Evolutionary conservation across 2,113 vertebrate species (phyloP), one percentile per base, ranked within the genome.

Genomic region (Gymnocephalus cernua): DNA sequence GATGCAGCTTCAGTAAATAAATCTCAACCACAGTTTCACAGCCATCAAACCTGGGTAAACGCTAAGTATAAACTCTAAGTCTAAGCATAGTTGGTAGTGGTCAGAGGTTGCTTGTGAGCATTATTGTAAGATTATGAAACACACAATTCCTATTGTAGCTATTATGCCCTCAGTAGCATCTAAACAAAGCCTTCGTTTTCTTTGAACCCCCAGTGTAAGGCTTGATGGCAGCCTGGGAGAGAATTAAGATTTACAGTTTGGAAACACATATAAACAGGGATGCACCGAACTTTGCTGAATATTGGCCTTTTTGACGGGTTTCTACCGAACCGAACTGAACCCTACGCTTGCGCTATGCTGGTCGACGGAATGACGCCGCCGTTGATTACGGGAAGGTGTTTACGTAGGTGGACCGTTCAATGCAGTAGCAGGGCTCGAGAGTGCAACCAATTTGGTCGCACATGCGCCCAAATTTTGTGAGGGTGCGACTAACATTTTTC

Each of bases 1-100:
- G 32, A 79, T 59, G 67, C 23, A 71, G 45, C 38, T 70, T 71
- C 21, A 45, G 51, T 21, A 41, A 65, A 70, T 18, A 27, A 41
- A 53, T 10, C 15, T 32, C 38, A 57, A 64, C 27, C 25, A 70
- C 63, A 68, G 19, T 66, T 70, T 18, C 19, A 44, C 10, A 48
- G 11, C 38, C 12, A 68, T 57, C 14, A 67, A 15, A 29, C 35
- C 35, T 23, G 61, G 9, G 58, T 35, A 35, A 32, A 35, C 58
- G 15, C 23, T 35, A 11, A 61, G 18, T 35, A 35, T 35, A 5
- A n/a, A n/a, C 56, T 16, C 7, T 8, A 18, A 64, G 5, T 54
- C 47, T 19, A 27, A 54, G 32, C 11, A 27, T 9, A n/a, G 8
- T 13, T 53, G 21, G 10, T 21, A 13, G 6, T n/a, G 10, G 10